Base-by-base conservation (phyloP, 2,113 vertebrate genomes). In the Urocolius indicus region DNA sequence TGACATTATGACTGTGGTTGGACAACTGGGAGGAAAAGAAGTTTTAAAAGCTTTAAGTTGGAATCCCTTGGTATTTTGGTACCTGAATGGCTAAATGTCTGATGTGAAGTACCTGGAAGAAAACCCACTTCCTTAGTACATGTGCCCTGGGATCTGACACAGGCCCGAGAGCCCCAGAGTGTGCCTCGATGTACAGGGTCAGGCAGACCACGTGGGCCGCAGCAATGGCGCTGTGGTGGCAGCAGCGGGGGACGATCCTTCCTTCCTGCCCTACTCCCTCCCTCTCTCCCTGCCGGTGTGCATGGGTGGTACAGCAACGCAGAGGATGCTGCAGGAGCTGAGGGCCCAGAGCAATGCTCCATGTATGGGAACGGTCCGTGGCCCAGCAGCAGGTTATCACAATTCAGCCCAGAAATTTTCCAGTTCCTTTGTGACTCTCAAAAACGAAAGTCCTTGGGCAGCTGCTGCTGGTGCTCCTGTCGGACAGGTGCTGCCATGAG, bases 41-140 rank as follows among this genome's bases (percentile, higher is more conserved):
- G 29, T 74, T 85, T 90, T 76, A 75, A 71, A 87, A 91, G 59
- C 87, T 95, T 76, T 54, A 86, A 69, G 27, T 84, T 52, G 77
- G 34, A 88, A 90, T 93, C 75, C 41, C 13, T 24, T 90, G 76
- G 65, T 73, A 66, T 82, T 86, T 84, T 75, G 58, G 58, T 66
- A 66, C 32, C 34, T 72, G 74, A 43, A n/a, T 3, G 11, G 26
- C 38, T 66, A 75, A 69, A 85, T 55, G 43, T 13, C 49, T 51
- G 48, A 19, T 79, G 29, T 73, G 19, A 72, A 4, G 36, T 93
- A 46, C 14, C 55, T 46, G 36, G 21, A 52, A 36, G 41, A 76
- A 58, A 69, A 51, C 41, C 4, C 29, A 21, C 17, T 17, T 29
- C 10, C 1, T 55, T 51, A 57, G 41, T 26, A 17, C 0, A 0